Conservation (phyloP, 2,888 invertebrate genomes). For the Labia minor region DNA sequence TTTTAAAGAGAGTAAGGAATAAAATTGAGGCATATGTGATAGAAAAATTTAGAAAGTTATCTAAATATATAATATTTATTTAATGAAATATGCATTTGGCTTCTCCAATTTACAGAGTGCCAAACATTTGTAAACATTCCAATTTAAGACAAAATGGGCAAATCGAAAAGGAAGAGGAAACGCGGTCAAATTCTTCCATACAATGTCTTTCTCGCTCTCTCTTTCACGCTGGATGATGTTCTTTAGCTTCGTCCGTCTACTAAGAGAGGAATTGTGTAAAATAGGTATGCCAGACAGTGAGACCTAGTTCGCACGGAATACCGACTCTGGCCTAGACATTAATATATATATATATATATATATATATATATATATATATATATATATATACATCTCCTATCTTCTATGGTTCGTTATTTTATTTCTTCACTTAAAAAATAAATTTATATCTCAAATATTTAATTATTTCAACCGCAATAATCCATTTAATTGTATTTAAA, state of each 20-base stretch:
- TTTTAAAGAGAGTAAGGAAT: too few relatives aligned
- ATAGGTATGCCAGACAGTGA: background rate
- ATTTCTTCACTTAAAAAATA: background rate
- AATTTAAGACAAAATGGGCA: background rate
- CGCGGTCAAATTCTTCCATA: background rate
- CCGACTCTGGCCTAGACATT: slow-evolving; percentile 14
- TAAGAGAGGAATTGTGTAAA: slow-evolving; percentile 4
- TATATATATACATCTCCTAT: too few relatives aligned
- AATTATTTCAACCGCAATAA: too few relatives aligned
- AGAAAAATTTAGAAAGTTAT: background rate
- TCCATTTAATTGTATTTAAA: too few relatives aligned
- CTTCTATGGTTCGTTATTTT: background rate
- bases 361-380: too few relatives aligned
- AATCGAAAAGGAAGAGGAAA: background rate
- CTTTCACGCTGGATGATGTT: background rate
- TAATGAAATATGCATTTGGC: too few relatives aligned
- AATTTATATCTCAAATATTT: background rate
- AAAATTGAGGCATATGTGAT: too few relatives aligned
- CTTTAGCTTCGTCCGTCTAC: too few relatives aligned
- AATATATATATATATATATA: too few relatives aligned
- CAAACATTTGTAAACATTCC: too few relatives aligned
- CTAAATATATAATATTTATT: background rate
- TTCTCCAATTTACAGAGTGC: too few relatives aligned
- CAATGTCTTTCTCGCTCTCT: background rate
- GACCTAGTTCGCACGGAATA: slow-evolving; percentile 20